Conservation (phyloP, 1,140 invertebrate species). For the Drosophila pallidifrons region DNA sequence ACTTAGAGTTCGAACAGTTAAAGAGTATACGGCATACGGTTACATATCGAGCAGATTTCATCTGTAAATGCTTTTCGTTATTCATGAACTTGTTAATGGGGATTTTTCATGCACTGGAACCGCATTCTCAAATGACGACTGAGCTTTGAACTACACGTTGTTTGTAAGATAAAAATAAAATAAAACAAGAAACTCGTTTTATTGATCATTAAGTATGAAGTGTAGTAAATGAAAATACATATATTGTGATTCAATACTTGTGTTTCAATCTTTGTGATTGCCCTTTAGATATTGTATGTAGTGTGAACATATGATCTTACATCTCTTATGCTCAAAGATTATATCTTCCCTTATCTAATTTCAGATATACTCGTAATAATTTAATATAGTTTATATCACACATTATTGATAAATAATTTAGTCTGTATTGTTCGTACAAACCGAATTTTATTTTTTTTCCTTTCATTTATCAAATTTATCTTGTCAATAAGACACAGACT, state of each 20-base stretch:
- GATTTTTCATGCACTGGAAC: background rate
- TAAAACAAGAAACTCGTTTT: conserved; percentile 27
- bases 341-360: no score
- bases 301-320: background rate
- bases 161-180: conserved; percentile 19
- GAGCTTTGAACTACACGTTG: conserved; percentile 60
- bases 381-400: conserved; percentile 55
- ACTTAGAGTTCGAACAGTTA: no score
- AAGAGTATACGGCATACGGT: no score
- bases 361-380: conserved; percentile 41
- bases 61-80: conserved; percentile 3
- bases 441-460: background rate
- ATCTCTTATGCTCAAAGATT: background rate
- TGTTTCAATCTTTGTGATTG: conserved; percentile 18
- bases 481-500: no score
- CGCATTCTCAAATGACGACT: conserved; percentile 4
- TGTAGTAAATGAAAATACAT: background rate
- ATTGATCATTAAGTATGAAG: background rate
- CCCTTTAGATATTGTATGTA: conserved; percentile 45
- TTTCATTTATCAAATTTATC: no score
- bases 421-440: no score
- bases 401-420: conserved; percentile 2
- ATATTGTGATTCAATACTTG: conserved; percentile 11
- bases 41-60: no score
- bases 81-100: conserved; percentile 20